Evolutionary conservation across 2,797 vertebrate species (phyloP).

Genomic region (Ataeniobius toweri): DNA sequence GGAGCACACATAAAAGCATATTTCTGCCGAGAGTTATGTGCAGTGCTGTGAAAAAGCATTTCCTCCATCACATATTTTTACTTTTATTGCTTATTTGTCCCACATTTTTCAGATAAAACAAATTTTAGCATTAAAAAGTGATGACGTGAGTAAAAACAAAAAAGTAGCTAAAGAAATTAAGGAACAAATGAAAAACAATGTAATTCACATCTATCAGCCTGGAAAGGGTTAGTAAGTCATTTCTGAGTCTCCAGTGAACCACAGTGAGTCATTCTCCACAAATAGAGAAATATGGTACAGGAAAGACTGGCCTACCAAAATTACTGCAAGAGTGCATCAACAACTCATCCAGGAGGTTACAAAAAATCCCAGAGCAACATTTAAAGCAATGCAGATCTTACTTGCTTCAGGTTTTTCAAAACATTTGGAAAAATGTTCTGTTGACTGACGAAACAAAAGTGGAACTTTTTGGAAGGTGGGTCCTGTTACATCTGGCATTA

Average conservation of each 20-base stretch:
- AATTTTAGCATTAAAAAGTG: not conserved
- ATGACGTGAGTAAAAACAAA: not conserved
- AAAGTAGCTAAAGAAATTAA: not conserved
- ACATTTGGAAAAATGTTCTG: not conserved
- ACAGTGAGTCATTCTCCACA: not conserved
- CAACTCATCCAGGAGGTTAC: not conserved
- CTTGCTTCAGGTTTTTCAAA: not conserved
- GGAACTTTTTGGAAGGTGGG: too few relatives aligned
- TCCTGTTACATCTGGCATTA: too few relatives aligned
- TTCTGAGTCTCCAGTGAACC: not conserved
- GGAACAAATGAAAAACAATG: not conserved
- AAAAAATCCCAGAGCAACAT: not conserved
- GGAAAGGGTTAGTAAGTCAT: not conserved
- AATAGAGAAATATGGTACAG: too few relatives aligned
- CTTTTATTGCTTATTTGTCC: not conserved
- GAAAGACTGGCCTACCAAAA: not conserved
- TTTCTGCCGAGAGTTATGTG: not conserved
- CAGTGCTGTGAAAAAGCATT: not conserved
- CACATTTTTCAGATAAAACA: not conserved
- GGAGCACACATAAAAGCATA: conserved; percentile 18
- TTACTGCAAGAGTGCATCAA: not conserved
- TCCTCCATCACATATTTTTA: not conserved
- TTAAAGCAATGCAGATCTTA: not conserved
- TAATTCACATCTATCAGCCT: not conserved
- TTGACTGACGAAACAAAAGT: not conserved